Percentiles rank a stretch among this genome's conserved stretches.
These are phyloP conservation scores for Euleptes europaea DNA, from an alignment of 2,113 vertebrate genomes.

Conservation along the genomic window DNA sequence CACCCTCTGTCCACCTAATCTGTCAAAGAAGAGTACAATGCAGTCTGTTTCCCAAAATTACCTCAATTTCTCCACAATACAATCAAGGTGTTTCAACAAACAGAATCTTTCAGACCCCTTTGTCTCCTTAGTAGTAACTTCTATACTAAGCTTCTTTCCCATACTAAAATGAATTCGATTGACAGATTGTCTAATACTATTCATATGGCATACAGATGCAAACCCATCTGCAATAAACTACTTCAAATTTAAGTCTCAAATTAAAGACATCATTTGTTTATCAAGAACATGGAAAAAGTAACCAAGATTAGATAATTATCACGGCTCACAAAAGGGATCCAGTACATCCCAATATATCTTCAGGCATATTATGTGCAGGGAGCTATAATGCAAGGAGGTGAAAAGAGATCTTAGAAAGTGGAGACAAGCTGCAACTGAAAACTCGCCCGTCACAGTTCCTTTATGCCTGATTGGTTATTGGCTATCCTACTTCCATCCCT, in stretches of 20 bases:
- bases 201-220: neutral
- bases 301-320: neutral
- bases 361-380: neutral
- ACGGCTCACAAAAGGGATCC: neutral
- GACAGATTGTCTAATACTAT: neutral
- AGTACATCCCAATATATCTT: too few species aligned
- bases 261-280: neutral
- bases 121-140: neutral
- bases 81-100: constrained; percentile 9
- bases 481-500: neutral
- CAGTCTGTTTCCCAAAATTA: constrained; percentile 41
- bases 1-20: too few species aligned
- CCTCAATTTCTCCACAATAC: constrained; percentile 4
- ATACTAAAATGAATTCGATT: neutral
- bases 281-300: neutral
- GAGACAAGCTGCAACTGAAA: neutral
- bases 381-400: neutral
- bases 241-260: neutral
- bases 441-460: neutral
- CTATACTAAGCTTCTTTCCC: neutral
- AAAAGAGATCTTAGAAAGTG: neutral
- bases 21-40: neutral
- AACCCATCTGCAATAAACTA: neutral
- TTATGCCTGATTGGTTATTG: neutral
- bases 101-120: neutral